Conservation (phyloP, 2,797 vertebrate genomes). For the Cryptoprocta ferox region DNA sequence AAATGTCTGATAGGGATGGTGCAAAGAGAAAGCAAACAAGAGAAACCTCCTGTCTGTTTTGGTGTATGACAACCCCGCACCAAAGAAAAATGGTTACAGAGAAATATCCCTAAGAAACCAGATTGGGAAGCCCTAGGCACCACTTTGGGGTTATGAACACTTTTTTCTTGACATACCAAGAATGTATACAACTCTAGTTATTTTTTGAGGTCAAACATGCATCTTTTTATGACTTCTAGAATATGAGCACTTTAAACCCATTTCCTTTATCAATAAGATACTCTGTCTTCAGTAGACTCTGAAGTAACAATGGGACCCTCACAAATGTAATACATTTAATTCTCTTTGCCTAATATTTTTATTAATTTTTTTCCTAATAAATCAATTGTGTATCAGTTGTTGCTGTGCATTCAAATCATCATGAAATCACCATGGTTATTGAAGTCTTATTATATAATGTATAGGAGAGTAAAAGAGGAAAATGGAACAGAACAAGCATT, state of each 20-base stretch:
- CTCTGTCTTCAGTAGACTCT: not conserved
- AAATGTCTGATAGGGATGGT: not conserved
- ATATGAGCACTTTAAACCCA: not conserved
- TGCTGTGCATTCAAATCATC: not conserved
- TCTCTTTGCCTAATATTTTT: not conserved
- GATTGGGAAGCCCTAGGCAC: not conserved
- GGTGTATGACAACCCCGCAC: not conserved
- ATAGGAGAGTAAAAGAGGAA: not conserved
- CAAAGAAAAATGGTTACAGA: not conserved
- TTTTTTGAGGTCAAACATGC: not conserved
- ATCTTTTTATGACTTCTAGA: constrained; percentile 16
- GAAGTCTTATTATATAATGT: not conserved
- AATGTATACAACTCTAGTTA: not conserved
- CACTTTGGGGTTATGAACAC: not conserved
- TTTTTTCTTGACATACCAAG: not conserved
- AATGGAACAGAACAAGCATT: not conserved
- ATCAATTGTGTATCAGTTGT: not conserved
- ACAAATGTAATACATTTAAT: not conserved
- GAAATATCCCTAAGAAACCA: not conserved
- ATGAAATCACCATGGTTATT: not conserved
- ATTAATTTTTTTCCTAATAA: constrained; percentile 33
- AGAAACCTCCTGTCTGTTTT: not conserved
- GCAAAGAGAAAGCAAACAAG: not conserved
- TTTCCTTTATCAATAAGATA: not conserved
- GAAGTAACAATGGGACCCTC: not conserved